phyloP scores from a whole-genome alignment of 2,888 invertebrate species.

The Venustoraphidia nigricollis region DNA sequence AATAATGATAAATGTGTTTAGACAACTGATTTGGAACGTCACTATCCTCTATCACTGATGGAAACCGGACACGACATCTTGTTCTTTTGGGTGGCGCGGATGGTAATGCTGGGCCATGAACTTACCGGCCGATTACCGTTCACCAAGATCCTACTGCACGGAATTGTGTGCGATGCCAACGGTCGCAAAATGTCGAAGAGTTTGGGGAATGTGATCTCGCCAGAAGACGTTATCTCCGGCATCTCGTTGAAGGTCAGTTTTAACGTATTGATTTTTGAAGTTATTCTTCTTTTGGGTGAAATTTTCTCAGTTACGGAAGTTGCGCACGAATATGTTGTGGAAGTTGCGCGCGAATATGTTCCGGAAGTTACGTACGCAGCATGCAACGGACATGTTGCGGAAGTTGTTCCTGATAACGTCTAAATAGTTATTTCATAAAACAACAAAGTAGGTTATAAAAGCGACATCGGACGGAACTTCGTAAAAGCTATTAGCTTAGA shows the following conservation, averaged over 20 bases:
- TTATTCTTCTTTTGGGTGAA: no score
- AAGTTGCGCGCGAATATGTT: no score
- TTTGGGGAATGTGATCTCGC: conserved; percentile 94
- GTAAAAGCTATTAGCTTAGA: no score
- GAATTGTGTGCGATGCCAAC: conserved; percentile 94
- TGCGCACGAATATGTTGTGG: no score
- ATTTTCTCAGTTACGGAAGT: no score
- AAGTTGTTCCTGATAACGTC: no score
- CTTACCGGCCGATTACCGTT: conserved; percentile 87
- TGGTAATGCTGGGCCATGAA: conserved; percentile 94
- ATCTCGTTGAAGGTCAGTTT: conserved; percentile 62
- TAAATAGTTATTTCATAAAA: no score
- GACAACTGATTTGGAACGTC: background rate
- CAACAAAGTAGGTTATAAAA: no score
- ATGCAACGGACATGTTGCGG: no score
- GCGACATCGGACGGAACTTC: no score
- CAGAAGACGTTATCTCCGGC: conserved; percentile 87
- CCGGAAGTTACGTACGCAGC: no score
- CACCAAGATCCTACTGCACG: conserved; percentile 84
- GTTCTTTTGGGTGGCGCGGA: conserved; percentile 99
- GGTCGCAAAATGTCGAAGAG: conserved; percentile 99
- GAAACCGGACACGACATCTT: conserved; percentile 97
- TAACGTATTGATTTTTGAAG: conserved; percentile 34
- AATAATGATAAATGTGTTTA: no score
- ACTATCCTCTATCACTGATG: conserved; percentile 77